These are phyloP conservation scores for Diarsia mendica DNA, from an alignment of 2,888 invertebrate genomes.

Conservation along the genomic window DNA sequence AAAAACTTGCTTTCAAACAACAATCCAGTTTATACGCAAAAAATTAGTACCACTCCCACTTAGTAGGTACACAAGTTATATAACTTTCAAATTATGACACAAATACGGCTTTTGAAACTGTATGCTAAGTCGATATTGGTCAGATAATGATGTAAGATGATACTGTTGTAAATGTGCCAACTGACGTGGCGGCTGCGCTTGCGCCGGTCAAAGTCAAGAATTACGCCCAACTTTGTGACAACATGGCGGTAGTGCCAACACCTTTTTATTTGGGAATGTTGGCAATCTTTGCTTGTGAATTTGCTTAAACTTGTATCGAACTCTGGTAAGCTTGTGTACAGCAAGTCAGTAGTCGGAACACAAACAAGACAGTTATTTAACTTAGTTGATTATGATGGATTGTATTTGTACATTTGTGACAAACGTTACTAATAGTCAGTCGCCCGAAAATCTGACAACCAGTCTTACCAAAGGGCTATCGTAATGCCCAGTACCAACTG, in stretches of 20 bases:
- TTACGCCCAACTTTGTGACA: constrained; percentile 20
- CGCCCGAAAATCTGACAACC: too few relatives aligned
- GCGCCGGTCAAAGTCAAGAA: constrained; percentile 47
- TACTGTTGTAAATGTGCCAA: constrained; percentile 43
- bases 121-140: constrained; percentile 47
- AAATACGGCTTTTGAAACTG: constrained; percentile 50
- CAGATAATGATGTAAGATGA: constrained; percentile 46
- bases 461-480: too few relatives aligned
- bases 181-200: constrained; percentile 1
- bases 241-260: constrained; percentile 9
- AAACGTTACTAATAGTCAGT: too few relatives aligned
- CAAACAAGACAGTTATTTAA: too few relatives aligned
- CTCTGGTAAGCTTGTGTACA: not conserved
- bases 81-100: constrained; percentile 49
- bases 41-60: not conserved
- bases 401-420: too few relatives aligned
- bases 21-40: constrained; percentile 4
- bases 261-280: not conserved
- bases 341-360: too few relatives aligned
- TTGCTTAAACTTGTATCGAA: not conserved
- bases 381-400: too few relatives aligned
- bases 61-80: constrained; percentile 37
- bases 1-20: not conserved
- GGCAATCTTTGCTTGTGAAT: constrained; percentile 5
- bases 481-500: too few relatives aligned